Evolutionary conservation across 2,113 vertebrate genomes (phyloP), one percentile per base, ranked within the genome.

Genomic region (Callithrix jacchus): DNA sequence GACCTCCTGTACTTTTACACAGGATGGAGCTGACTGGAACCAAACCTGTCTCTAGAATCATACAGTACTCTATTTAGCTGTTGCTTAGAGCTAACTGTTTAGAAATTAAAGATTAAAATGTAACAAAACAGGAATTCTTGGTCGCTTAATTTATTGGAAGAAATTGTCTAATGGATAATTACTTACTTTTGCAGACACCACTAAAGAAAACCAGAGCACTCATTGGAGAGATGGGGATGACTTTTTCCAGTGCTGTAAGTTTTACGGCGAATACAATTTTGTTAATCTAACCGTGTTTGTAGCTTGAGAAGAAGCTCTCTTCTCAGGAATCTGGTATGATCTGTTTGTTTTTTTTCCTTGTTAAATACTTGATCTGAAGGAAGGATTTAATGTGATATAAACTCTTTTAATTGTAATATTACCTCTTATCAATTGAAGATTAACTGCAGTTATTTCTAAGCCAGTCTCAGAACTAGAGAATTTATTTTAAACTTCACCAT

Each of bases 231-330:
- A 99, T 98, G 93, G 99, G 99, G 58, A 98, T 99, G 83, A 99
- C 99, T 1, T 99, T 99, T 94, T 98, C 98, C 18, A 99, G 99
- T 0, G 99, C 99, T 16, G 99, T 99, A 97, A 99, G 99, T 98
- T 89, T 92, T 96, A 13, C 12, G 42, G 0, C 37, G 42, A 37
- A 10, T 0, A 37, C 83, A 27, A n/a, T 80, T 54, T 81, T 64
- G 2, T 52, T 58, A 86, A 30, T 89, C 66, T 23, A 82, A 32
- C 27, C 52, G 14, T 91, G 9, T 71, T 89, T 70, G 8, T 91
- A 4, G 64, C 83, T 45, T 89, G 37, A 83, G 86, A 94, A 68
- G 58, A 47, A 85, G 45, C 17, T 64, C 25, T n/a, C 8, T 96
- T 79, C 47, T 18, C 68, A 47, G 5, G 25, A 42, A 10, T 91